phyloP scores from a whole-genome alignment of 2,888 invertebrate species.

The Troides helena region DNA sequence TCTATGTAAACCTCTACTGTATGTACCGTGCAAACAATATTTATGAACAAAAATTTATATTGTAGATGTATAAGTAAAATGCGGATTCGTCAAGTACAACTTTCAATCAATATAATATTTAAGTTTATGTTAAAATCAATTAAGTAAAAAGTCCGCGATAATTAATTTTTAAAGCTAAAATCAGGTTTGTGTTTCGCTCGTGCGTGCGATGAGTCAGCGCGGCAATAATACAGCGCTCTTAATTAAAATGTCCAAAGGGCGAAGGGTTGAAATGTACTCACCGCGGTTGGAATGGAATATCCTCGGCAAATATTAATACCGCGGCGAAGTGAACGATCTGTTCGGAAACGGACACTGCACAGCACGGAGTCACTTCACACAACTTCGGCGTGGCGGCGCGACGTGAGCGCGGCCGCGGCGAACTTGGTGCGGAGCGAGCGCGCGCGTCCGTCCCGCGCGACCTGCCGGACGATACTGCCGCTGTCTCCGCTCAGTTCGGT shows the following conservation, averaged over 20 bases:
- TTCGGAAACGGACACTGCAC: neutral
- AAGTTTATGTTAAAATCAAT: too few relatives aligned
- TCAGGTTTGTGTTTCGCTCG: too few relatives aligned
- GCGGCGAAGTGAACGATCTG: neutral
- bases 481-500: too few relatives aligned
- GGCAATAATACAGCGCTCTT: constrained; percentile 20
- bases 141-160: too few relatives aligned
- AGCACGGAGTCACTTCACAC: constrained; percentile 27
- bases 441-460: constrained; percentile 47
- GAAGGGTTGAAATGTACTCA: constrained; percentile 30
- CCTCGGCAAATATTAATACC: constrained; percentile 27
- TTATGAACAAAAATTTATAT: too few relatives aligned
- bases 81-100: too few relatives aligned
- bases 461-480: constrained; percentile 50
- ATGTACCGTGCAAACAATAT: too few relatives aligned
- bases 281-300: constrained; percentile 28
- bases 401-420: constrained; percentile 30
- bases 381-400: too few relatives aligned
- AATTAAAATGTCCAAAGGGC: constrained; percentile 21
- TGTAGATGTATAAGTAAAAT: too few relatives aligned
- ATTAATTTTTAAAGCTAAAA: too few relatives aligned
- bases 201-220: constrained; percentile 13
- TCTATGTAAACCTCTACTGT: too few relatives aligned
- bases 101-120: too few relatives aligned
- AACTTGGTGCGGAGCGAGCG: constrained; percentile 41